Conservation (phyloP, 1,140 invertebrate species). For the Brachionus calyciflorus region DNA sequence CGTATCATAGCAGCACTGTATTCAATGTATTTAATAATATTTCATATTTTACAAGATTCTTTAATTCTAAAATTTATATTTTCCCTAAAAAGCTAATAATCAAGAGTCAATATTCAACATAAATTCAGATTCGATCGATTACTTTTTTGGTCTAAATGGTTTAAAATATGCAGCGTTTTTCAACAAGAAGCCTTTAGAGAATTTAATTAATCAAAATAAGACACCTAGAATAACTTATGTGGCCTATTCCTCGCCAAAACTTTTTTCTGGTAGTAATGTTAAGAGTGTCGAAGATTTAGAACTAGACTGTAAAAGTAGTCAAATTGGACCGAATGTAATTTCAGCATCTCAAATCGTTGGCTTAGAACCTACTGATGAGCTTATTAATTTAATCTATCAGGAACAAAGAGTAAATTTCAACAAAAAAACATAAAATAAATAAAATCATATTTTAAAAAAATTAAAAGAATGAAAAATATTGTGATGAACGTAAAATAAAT, state of each 20-base stretch:
- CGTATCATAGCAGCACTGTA: no score
- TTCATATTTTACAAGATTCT: no score
- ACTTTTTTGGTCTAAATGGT: background rate
- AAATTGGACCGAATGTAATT: background rate
- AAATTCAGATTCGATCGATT: background rate
- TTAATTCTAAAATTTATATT: no score
- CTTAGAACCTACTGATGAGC: background rate
- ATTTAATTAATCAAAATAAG: background rate
- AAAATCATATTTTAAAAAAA: background rate
- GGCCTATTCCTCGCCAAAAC: background rate
- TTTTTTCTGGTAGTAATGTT: constrained; percentile 2
- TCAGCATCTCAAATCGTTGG: background rate
- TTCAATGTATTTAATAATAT: no score
- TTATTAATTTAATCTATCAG: background rate
- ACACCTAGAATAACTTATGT: constrained; percentile 14
- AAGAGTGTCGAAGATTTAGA: background rate
- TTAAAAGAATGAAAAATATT: constrained; percentile 16
- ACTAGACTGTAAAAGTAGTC: background rate
- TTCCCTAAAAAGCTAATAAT: background rate
- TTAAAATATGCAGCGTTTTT: constrained; percentile 16
- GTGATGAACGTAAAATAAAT: background rate
- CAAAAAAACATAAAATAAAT: background rate
- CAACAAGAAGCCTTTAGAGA: background rate
- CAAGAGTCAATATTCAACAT: background rate
- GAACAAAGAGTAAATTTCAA: constrained; percentile 2